Evolutionary conservation across 2,888 invertebrate genomes (phyloP), one percentile per base, ranked within the genome.

Genomic region (Epicampocera succincta): DNA sequence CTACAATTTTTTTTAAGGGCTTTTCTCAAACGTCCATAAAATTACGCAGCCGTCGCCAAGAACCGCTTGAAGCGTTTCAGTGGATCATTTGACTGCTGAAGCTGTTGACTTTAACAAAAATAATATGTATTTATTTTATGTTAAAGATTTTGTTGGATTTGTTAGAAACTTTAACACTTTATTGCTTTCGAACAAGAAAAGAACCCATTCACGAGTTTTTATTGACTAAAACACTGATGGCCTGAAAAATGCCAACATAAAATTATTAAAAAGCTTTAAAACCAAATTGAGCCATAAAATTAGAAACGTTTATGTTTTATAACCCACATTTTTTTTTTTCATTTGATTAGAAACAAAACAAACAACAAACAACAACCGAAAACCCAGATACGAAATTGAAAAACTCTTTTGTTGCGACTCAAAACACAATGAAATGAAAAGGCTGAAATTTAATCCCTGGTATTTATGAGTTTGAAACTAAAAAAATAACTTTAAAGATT

Each of bases 311-410:
- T 9, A 25, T 9, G 38, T 71, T 71, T 71, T 71, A 72, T 65
- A 66, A 58, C 65, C 78, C 71, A 77, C 60, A 72, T 60, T 52
- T 78, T 77, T 65, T 25, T 46, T n/a, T n/a, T n/a, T n/a, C n/a
- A n/a, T n/a, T n/a, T n/a, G n/a, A n/a, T n/a, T n/a, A n/a, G n/a
- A n/a, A n/a, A n/a, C n/a, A n/a, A n/a, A n/a, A n/a, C n/a, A n/a
- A n/a, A n/a, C 29, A 63, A 63, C 44, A 52, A 17, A 50, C 17
- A 33, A 29, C 3, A 29, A 29, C 29, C 1, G 9, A 33, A 33
- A 8, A 12, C 33, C 40, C 56, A 46, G 69, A 60, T 12, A 50
- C 1, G 8, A 38, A 38, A 65, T 56, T 46, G 48, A 48, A 48
- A 75, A 66, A 33, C 46, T 48, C 60, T 75, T 33, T 9, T 33